Conservation (phyloP, 2,888 invertebrate genomes). For the Athetis lepigone region DNA sequence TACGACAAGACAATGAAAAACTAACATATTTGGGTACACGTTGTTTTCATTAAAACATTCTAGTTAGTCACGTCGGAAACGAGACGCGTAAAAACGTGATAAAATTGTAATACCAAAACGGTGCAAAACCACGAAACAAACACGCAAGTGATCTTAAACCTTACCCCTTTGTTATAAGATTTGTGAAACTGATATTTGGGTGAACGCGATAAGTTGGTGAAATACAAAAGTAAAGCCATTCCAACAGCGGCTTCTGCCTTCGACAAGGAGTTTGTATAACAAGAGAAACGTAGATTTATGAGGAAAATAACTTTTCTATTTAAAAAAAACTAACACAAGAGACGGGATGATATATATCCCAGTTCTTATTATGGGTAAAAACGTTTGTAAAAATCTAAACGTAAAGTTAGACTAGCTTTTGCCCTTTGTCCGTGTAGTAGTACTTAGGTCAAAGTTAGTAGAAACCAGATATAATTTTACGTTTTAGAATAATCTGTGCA, state of each 20-base stretch:
- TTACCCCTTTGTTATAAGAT: constrained; percentile 8
- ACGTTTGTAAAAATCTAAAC: constrained; percentile 10
- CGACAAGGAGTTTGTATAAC: constrained; percentile 51
- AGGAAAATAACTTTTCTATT: constrained; percentile 45
- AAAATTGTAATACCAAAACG: constrained; percentile 47
- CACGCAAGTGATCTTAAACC: constrained; percentile 6
- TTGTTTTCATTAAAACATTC: constrained; percentile 64
- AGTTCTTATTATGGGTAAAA: constrained; percentile 7
- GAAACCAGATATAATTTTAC: too few species aligned
- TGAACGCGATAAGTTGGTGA: constrained; percentile 22
- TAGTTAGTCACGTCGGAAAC: constrained; percentile 63
- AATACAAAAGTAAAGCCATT: constrained; percentile 61
- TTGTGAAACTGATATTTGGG: background rate
- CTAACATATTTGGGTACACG: constrained; percentile 8
- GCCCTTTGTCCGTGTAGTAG: too few species aligned
- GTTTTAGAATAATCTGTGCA: too few species aligned
- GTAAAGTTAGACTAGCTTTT: too few species aligned
- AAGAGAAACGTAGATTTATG: constrained; percentile 47
- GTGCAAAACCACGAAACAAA: background rate
- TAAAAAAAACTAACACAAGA: constrained; percentile 41
- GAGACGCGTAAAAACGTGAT: constrained; percentile 64
- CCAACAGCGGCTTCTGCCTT: constrained; percentile 50
- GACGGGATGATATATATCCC: constrained; percentile 17
- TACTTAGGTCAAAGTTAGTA: too few species aligned
- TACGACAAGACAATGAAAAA: constrained; percentile 2